Percentiles rank a stretch among this genome's conserved stretches.
phyloP scores from a whole-genome alignment of 2,113 vertebrate genomes.

The Mustela nigripes region DNA sequence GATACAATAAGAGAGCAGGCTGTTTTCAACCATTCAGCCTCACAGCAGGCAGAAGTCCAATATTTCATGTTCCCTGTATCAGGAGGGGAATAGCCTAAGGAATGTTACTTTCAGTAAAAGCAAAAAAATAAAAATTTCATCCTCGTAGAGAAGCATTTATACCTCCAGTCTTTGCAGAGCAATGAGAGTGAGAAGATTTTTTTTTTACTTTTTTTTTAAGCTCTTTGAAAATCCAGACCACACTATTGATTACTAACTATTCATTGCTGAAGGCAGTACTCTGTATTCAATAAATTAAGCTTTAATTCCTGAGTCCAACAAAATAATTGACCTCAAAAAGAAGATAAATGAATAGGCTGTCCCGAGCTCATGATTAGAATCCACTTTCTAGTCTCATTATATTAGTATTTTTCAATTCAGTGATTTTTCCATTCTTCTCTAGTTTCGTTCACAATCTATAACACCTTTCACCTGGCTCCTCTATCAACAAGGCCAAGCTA shows the following conservation, averaged over 20 bases:
- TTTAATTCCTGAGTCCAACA: slow-evolving; percentile 72
- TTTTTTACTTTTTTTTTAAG: neutral
- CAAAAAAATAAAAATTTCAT: neutral
- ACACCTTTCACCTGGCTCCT: neutral
- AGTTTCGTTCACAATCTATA: slow-evolving; percentile 25
- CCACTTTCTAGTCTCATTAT: slow-evolving; percentile 66
- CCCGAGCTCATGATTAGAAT: slow-evolving; percentile 72
- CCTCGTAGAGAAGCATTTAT: neutral
- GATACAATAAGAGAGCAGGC: neutral
- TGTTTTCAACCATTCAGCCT: neutral
- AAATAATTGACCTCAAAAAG: slow-evolving; percentile 78
- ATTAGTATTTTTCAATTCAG: slow-evolving; percentile 71
- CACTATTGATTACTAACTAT: slow-evolving; percentile 72
- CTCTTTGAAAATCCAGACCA: slow-evolving; percentile 63
- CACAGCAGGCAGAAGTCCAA: neutral
- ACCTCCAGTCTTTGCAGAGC: neutral
- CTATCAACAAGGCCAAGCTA: neutral
- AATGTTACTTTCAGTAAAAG: neutral
- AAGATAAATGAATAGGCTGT: slow-evolving; percentile 75
- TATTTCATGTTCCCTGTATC: neutral
- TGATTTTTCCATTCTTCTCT: slow-evolving; percentile 58
- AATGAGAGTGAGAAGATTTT: neutral
- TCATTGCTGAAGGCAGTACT: slow-evolving; percentile 65
- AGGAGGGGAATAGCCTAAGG: neutral
- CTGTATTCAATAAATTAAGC: slow-evolving; percentile 76